phyloP scores from a whole-genome alignment of 2,888 invertebrate genomes.

The Drosophila rellima region DNA sequence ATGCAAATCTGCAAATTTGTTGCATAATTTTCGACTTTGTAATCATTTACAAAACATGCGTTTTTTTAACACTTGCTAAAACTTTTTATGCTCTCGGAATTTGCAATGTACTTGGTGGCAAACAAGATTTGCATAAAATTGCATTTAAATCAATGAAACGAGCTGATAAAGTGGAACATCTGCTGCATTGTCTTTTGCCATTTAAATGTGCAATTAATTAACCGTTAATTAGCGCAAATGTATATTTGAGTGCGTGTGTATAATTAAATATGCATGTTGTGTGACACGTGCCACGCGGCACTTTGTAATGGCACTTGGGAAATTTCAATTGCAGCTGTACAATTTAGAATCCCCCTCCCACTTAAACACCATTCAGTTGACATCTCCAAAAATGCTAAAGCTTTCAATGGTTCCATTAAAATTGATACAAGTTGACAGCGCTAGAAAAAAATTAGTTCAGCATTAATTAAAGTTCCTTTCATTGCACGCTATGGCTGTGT shows the following conservation, averaged over 20 bases:
- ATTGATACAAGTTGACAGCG: not conserved
- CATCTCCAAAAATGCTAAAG: conserved; percentile 10
- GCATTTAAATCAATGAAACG: conserved; percentile 68
- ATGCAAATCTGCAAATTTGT: conserved; percentile 26
- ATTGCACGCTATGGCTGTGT: not conserved
- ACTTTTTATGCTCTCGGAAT: not conserved
- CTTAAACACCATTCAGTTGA: not conserved
- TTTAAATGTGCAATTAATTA: conserved; percentile 71
- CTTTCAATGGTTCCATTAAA: conserved; percentile 9
- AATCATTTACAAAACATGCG: conserved; percentile 1
- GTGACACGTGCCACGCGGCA: conserved; percentile 30
- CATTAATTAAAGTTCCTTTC: not conserved
- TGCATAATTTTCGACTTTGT: conserved; percentile 10
- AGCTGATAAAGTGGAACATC: conserved; percentile 53
- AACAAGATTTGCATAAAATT: conserved; percentile 64
- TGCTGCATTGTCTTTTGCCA: conserved; percentile 52
- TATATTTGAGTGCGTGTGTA: conserved; percentile 34
- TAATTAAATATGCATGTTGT: conserved; percentile 68
- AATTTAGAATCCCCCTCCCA: not conserved
- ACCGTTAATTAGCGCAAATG: conserved; percentile 69
- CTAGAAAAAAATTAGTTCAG: not conserved
- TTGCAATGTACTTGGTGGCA: not conserved
- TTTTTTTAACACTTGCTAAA: conserved; percentile 7
- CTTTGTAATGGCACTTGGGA: conserved; percentile 35
- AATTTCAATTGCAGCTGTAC: conserved; percentile 38